phyloP scores from a whole-genome alignment of 2,113 vertebrate genomes.

The Dromaius novaehollandiae region DNA sequence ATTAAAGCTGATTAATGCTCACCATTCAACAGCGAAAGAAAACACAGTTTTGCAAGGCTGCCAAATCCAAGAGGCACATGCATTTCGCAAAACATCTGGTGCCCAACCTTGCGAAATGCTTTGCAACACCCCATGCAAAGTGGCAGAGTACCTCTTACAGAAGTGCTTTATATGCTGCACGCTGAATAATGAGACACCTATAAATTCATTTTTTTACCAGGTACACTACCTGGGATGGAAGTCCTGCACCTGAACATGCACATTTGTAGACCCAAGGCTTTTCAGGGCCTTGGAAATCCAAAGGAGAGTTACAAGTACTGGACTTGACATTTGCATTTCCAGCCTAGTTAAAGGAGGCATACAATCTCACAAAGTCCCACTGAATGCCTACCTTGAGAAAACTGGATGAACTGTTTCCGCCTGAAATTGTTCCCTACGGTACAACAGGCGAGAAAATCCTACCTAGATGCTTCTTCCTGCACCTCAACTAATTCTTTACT shows the following conservation, averaged over 20 bases:
- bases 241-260: not conserved
- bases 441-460: not conserved
- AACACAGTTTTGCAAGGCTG: not conserved
- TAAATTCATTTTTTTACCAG: not conserved
- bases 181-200: not conserved
- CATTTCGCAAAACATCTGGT: not conserved
- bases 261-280: not conserved
- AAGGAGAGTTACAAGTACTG: not conserved
- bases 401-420: not conserved
- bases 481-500: not conserved
- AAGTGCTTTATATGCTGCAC: not conserved
- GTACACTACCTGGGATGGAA: not conserved
- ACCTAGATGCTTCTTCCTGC: not conserved
- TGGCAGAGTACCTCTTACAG: not conserved
- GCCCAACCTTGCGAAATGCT: not conserved
- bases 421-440: not conserved
- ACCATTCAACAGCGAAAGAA: not conserved
- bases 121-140: not conserved
- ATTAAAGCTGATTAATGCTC: constrained; percentile 42
- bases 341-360: not conserved
- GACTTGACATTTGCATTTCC: not conserved
- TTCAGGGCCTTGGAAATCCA: not conserved
- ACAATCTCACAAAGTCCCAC: not conserved
- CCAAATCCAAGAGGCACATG: not conserved
- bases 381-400: not conserved